Base-by-base conservation (phyloP, 2,888 invertebrate genomes). In the Drosophila borborema region DNA sequence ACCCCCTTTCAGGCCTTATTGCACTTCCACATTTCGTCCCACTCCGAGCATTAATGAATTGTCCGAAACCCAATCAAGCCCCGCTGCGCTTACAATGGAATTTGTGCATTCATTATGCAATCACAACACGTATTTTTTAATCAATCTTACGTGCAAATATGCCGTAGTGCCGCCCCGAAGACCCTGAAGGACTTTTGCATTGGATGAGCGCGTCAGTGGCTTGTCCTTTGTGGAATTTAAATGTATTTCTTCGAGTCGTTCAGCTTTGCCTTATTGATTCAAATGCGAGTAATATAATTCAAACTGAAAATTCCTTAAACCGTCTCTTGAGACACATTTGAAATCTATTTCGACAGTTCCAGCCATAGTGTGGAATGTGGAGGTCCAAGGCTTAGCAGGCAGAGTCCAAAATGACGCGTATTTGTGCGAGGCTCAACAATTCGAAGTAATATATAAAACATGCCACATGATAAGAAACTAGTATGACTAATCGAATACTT, bases 111-210 rank as follows among this genome's bases (percentile, higher is more conserved):
- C 77, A 79, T 91, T 91, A 86, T 82, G 81, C 81, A 91, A 89
- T 82, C 84, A 70, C 71, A 77, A 80, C 91, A 91, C 91, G 91
- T 91, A 85, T 63, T 77, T 86, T 85, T 89, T 90, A 91, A 90
- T 90, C 89, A 91, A 86, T 84, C 81, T 74, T 86, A 90, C 91
- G 91, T 91, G 91, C 81, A 62, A 81, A 81, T 77, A 79, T 54
- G 56, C 75, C 51, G 48, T 31, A 74, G 67, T 62, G 34, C 64
- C 10, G 36, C 23, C 28, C 28, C 28, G 28, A 36, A 46, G 23
- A 28, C 48, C 36, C 56, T 12, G 31, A 56, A 45, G 41, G 54
- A 28, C 41, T 46, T 56, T 20, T 58, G 23, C 28, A 56, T n/a
- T 36, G 31, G 34, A 1, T 40, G 18, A 38, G 45, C n/a, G 16